Conservation (phyloP, 2,888 invertebrate genomes). For the Stenurella melanura region DNA sequence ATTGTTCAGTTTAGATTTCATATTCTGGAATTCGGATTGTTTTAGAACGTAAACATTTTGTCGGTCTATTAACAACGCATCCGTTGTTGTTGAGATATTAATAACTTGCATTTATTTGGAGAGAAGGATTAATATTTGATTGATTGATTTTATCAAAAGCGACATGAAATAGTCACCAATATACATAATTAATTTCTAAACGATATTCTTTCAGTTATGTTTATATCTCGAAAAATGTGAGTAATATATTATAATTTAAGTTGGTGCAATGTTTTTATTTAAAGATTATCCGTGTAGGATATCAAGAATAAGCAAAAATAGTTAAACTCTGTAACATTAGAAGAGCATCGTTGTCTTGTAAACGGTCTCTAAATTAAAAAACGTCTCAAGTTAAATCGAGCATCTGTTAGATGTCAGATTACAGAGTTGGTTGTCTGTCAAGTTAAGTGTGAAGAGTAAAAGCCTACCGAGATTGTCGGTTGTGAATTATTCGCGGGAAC, state of each 20-base stretch:
- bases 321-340: conserved; percentile 10
- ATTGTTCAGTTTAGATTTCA: too few relatives aligned
- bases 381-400: conserved; percentile 31
- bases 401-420: conserved; percentile 41
- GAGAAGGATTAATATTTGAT: too few relatives aligned
- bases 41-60: too few relatives aligned
- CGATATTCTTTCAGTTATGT: too few relatives aligned
- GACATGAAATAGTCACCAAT: too few relatives aligned
- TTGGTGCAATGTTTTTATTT: neutral
- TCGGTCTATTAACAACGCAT: too few relatives aligned
- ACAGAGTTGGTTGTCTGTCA: conserved; percentile 32
- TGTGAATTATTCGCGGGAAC: conserved; percentile 51
- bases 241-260: neutral
- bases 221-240: too few relatives aligned
- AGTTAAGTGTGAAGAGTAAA: conserved; percentile 37
- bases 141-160: too few relatives aligned
- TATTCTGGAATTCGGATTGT: too few relatives aligned
- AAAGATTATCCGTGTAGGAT: neutral
- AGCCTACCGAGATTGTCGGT: conserved; percentile 37
- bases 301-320: conserved; percentile 17
- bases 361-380: conserved; percentile 27
- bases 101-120: too few relatives aligned
- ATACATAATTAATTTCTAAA: too few relatives aligned
- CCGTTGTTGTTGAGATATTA: too few relatives aligned
- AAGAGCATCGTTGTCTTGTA: conserved; percentile 17